These are phyloP conservation scores for Epicampocera succincta DNA, from an alignment of 2,888 invertebrate genomes.

Conservation along the genomic window DNA sequence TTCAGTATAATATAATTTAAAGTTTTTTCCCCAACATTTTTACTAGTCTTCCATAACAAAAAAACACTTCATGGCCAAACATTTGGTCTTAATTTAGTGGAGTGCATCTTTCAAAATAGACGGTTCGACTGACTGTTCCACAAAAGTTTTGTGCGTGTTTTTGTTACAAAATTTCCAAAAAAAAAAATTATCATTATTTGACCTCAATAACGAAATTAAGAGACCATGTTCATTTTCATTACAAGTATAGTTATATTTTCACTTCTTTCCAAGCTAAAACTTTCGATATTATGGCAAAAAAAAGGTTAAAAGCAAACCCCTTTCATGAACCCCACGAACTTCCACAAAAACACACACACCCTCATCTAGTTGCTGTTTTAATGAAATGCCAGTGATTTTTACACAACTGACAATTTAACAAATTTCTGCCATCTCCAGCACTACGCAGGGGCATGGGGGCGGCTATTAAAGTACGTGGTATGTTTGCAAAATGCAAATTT, in stretches of 20 bases:
- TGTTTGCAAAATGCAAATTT: not conserved
- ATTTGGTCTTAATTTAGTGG: constrained; percentile 50
- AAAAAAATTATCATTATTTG: constrained; percentile 38
- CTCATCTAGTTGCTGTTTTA: not conserved
- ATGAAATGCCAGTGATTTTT: constrained; percentile 54
- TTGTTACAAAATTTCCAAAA: constrained; percentile 18
- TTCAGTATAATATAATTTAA: not conserved
- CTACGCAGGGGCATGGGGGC: not conserved
- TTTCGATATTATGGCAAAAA: constrained; percentile 13
- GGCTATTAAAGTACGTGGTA: not conserved
- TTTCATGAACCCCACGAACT: not conserved
- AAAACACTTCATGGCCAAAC: constrained; percentile 12
- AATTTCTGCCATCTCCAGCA: not conserved
- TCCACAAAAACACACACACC: constrained; percentile 1
- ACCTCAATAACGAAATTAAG: constrained; percentile 65
- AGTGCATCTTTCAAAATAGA: constrained; percentile 52
- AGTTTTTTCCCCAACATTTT: not conserved
- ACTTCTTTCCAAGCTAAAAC: constrained; percentile 6
- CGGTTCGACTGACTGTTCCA: constrained; percentile 42
- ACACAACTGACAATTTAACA: constrained; percentile 50
- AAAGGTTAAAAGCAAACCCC: not conserved
- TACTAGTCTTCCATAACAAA: not conserved
- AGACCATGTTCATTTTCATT: constrained; percentile 54
- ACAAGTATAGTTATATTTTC: constrained; percentile 22
- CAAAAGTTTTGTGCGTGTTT: constrained; percentile 2